These are phyloP conservation scores for Helleia helle DNA, from an alignment of 2,888 invertebrate species.

Conservation along the genomic window DNA sequence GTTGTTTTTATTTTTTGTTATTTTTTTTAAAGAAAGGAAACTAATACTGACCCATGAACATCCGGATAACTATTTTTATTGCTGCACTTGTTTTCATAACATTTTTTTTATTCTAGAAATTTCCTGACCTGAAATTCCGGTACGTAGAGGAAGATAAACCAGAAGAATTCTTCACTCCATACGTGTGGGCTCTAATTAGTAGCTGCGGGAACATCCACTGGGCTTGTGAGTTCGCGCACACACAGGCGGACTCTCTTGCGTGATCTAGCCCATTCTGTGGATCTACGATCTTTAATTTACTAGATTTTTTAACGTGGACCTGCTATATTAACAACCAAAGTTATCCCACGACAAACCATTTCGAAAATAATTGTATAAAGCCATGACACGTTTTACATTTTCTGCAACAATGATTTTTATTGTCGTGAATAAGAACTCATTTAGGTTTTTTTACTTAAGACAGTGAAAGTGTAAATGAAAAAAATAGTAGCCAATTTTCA, in stretches of 20 bases:
- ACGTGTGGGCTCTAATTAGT: slow-evolving; percentile 95
- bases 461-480: no score
- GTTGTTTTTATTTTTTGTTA: no score
- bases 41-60: no score
- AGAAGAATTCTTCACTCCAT: slow-evolving; percentile 99
- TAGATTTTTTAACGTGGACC: background rate
- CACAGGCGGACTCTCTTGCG: slow-evolving; percentile 34
- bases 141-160: slow-evolving; percentile 99
- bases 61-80: no score
- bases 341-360: no score
- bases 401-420: no score
- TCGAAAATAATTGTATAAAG: background rate
- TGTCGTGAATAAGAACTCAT: no score
- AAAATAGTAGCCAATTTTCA: no score
- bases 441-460: no score
- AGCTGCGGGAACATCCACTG: slow-evolving; percentile 68
- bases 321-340: background rate
- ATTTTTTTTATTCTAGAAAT: slow-evolving; percentile 86
- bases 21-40: no score
- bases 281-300: background rate
- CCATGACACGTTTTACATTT: background rate
- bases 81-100: no score
- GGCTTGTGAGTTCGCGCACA: slow-evolving; percentile 45
- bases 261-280: slow-evolving; percentile 26
- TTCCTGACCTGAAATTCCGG: slow-evolving; percentile 98